Evolutionary conservation across 2,113 vertebrate species (phyloP).

Genomic region (Pipra filicauda): DNA sequence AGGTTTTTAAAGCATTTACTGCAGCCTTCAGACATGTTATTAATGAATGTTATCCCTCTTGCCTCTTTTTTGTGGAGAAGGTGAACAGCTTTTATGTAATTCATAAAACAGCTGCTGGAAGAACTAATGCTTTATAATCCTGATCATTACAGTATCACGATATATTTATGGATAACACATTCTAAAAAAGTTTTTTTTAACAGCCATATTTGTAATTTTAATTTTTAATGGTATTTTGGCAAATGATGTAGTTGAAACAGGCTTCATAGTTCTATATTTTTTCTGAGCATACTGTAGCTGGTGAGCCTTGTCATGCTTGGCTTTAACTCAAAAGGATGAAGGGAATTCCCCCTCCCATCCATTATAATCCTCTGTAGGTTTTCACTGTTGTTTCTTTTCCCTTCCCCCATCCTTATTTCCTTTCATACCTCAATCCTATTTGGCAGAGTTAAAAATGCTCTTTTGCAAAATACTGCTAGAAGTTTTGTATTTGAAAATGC

Average conservation of each 20-base stretch:
- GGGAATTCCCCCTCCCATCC: neutral
- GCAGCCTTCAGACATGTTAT: neutral
- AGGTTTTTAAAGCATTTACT: neutral
- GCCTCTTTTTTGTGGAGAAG: neutral
- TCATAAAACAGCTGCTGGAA: conserved; percentile 18
- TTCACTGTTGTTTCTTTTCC: neutral
- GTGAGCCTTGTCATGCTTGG: neutral
- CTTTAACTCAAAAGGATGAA: conserved; percentile 3
- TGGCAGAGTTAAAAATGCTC: neutral
- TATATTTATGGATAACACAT: neutral
- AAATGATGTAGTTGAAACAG: neutral
- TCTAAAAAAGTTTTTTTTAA: neutral
- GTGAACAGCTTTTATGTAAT: conserved; percentile 43
- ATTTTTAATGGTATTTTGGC: neutral
- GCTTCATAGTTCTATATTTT: neutral
- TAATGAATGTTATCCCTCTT: neutral
- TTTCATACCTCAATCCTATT: neutral
- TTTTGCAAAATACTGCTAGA: neutral
- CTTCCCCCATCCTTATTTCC: neutral
- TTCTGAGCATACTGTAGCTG: neutral
- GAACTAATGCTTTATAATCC: conserved; percentile 6
- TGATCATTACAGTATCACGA: neutral
- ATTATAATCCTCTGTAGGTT: neutral
- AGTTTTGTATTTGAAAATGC: neutral
- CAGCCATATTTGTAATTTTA: neutral